phyloP scores from a whole-genome alignment of 2,113 vertebrate genomes.

The Archocentrus centrarchus region DNA sequence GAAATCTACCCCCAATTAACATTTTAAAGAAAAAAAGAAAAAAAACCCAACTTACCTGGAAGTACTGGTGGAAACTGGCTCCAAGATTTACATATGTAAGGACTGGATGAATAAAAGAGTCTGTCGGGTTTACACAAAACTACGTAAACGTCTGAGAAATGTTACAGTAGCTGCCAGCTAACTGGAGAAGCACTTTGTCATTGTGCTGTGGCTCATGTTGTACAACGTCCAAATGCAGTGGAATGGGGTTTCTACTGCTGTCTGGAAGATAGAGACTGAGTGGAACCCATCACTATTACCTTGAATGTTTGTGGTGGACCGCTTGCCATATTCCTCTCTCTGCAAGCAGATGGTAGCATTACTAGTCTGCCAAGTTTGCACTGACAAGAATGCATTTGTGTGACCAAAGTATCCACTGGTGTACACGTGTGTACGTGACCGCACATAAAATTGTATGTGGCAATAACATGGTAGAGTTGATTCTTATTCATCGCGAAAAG shows the following conservation, averaged over 20 bases:
- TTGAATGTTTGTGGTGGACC: slow-evolving; percentile 72
- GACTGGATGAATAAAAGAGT: slow-evolving; percentile 55
- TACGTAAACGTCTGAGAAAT: slow-evolving; percentile 60
- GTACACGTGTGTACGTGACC: slow-evolving; percentile 37
- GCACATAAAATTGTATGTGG: slow-evolving; percentile 49
- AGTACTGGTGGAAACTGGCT: slow-evolving; percentile 27
- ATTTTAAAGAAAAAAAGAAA: slow-evolving; percentile 36
- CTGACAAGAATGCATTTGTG: slow-evolving; percentile 57
- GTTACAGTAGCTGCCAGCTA: slow-evolving; percentile 53
- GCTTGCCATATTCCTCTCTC: slow-evolving; percentile 67
- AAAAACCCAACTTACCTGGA: slow-evolving; percentile 49
- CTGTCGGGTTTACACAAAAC: slow-evolving; percentile 60
- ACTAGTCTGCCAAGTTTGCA: slow-evolving; percentile 71
- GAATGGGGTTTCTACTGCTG: slow-evolving; percentile 64
- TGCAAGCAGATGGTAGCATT: slow-evolving; percentile 76
- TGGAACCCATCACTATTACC: slow-evolving; percentile 79
- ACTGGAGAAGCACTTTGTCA: slow-evolving; percentile 67
- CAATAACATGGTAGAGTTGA: slow-evolving; percentile 59
- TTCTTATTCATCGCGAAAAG: slow-evolving; percentile 43
- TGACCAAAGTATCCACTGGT: slow-evolving; percentile 43
- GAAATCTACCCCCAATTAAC: slow-evolving; percentile 50
- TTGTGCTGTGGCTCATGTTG: slow-evolving; percentile 48
- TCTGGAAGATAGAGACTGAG: slow-evolving; percentile 74
- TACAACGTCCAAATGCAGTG: slow-evolving; percentile 57
- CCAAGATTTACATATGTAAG: slow-evolving; percentile 47